Conservation (phyloP, 1,140 invertebrate species). For the Drosophila hydei region DNA sequence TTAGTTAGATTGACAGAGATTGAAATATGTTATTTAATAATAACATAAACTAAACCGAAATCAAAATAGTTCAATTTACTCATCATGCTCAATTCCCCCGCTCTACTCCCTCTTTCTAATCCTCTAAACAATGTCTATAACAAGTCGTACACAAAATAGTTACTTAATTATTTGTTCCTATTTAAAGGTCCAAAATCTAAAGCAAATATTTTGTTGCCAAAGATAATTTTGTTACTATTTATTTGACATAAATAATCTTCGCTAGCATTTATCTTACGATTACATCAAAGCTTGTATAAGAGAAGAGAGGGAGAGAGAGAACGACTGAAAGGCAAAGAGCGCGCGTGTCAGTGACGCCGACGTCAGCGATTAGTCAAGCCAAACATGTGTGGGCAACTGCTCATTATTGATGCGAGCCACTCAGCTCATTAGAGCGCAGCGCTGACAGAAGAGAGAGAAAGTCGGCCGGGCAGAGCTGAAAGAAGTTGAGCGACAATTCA, state of each 20-base stretch:
- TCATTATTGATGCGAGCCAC: constrained; percentile 5
- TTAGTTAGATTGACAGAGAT: too few relatives aligned
- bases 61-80: too few relatives aligned
- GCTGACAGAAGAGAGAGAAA: constrained; percentile 9
- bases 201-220: too few relatives aligned
- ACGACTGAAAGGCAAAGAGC: background rate
- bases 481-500: constrained; percentile 22
- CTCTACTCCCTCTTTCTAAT: too few relatives aligned
- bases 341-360: background rate
- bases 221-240: too few relatives aligned
- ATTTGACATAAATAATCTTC: background rate
- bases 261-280: constrained; percentile 5
- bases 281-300: constrained; percentile 1
- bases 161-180: too few relatives aligned
- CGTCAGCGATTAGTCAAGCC: background rate
- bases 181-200: too few relatives aligned
- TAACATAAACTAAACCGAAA: too few relatives aligned
- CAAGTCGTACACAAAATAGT: too few relatives aligned
- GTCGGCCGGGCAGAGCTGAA: background rate
- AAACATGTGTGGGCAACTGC: background rate
- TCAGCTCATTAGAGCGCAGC: constrained; percentile 13
- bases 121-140: too few relatives aligned
- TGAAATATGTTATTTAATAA: too few relatives aligned
- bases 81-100: too few relatives aligned
- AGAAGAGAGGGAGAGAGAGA: constrained; percentile 5